These are phyloP conservation scores for Flexamia atlantica DNA, from an alignment of 2,888 invertebrate species.

Conservation along the genomic window DNA sequence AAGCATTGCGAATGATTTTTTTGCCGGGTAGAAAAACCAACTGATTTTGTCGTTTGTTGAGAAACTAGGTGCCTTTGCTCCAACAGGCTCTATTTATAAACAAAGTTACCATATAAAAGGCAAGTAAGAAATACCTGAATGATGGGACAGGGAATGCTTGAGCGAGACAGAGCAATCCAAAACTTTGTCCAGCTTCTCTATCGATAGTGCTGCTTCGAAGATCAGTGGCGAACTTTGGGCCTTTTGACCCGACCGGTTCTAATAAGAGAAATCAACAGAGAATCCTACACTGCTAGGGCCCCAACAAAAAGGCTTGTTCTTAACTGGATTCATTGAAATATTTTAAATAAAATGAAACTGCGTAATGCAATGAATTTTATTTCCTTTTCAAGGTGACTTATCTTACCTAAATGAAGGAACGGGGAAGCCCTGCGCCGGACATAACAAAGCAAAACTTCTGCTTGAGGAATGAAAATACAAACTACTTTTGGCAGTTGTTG, in stretches of 20 bases:
- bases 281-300: constrained; percentile 72
- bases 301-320: not conserved
- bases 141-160: constrained; percentile 79
- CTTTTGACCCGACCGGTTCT: constrained; percentile 84
- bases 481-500: constrained; percentile 76
- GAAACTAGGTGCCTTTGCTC: constrained; percentile 83
- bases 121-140: constrained; percentile 76
- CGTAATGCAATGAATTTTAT: too few relatives aligned
- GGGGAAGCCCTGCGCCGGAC: constrained; percentile 82
- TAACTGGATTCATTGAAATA: too few relatives aligned
- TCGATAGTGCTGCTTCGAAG: constrained; percentile 72
- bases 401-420: constrained; percentile 82
- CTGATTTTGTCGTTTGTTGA: constrained; percentile 80
- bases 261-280: constrained; percentile 72
- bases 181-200: constrained; percentile 70
- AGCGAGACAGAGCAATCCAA: constrained; percentile 77
- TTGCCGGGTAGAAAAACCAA: constrained; percentile 78
- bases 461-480: constrained; percentile 68
- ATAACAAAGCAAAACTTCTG: constrained; percentile 74
- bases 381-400: constrained; percentile 15
- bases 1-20: constrained; percentile 75
- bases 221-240: constrained; percentile 79
- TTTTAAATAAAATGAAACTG: not conserved
- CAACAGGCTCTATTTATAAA: constrained; percentile 76
- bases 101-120: not conserved